Evolutionary conservation across 2,113 vertebrate genomes (phyloP), one percentile per base, ranked within the genome.

Genomic region (Synchiropus splendidus): DNA sequence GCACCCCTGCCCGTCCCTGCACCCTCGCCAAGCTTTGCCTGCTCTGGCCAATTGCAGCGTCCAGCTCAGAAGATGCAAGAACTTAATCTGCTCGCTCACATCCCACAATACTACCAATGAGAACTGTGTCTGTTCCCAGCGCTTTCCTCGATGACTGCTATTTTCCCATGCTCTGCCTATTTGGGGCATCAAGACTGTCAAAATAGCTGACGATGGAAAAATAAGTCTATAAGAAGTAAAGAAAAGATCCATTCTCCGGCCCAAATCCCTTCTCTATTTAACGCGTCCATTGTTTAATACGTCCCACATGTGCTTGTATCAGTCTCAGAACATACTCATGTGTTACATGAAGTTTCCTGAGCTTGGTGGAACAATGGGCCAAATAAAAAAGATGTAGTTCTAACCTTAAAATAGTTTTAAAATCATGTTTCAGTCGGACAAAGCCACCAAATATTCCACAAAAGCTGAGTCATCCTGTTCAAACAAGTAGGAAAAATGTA

Each of bases 121-220:
- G 67, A 75, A 70, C 60, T 32, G 2, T 51, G 53, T 33, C 40
- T 58, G 70, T 79, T 82, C 75, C 66, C 74, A 79, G 75, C 58
- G 58, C n/a, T 72, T 79, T 75, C 54, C 64, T 66, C 58, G 44
- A 66, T 44, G 18, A 31, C 63, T 50, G 59, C 58, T 61, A 75
- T 68, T 75, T 80, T 73, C 71, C 75, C 80, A 77, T 70, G 75
- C 64, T 68, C 63, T 44, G 57, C 64, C 60, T 75, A 60, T 82
- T 75, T 70, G 60, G 42, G 68, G 79, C 60, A 61, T 17, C 45
- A 36, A 58, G 49, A 48, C 53, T 51, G 75, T 75, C 65, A 68
- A 56, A 67, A 32, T 27, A 53, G 51, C 37, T 33, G 49, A 63
- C 48, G 61, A 63, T 45, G 39, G 51, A 54, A 40, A 54, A 68